Percentiles rank a stretch among this genome's conserved stretches.
Conservation (phyloP, 1,140 invertebrate genomes). For the Polypedilum vanderplanki region DNA sequence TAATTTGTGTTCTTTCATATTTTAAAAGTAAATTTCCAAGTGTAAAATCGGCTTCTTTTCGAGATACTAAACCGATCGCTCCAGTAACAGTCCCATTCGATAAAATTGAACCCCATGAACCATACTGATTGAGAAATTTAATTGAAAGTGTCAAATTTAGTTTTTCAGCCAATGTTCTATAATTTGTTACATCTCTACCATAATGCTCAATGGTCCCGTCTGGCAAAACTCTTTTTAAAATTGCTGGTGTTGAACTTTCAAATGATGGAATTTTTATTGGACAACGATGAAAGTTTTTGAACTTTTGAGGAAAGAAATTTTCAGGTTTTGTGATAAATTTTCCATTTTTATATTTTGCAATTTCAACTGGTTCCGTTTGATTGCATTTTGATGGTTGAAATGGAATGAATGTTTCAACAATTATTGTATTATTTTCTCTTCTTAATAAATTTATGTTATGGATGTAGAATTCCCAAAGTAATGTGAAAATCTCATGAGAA, state of each 20-base stretch:
- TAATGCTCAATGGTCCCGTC: background rate
- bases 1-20: background rate
- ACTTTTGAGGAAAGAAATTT: background rate
- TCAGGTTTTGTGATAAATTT: background rate
- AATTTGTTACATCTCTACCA: background rate
- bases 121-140: background rate
- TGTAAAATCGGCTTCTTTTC: background rate
- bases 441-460: background rate
- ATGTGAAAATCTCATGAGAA: background rate
- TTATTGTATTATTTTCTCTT: background rate
- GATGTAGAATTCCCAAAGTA: background rate
- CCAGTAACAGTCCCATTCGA: background rate
- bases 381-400: background rate
- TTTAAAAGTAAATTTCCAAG: background rate
- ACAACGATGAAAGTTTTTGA: background rate
- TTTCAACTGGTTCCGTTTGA: background rate
- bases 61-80: background rate
- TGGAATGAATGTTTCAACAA: background rate
- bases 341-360: background rate
- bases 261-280: background rate
- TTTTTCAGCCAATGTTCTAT: background rate
- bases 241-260: background rate
- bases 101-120: background rate
- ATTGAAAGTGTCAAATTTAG: background rate
- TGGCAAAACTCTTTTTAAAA: background rate